Conservation (phyloP, 2,888 invertebrate genomes). For the Polyommatus iphigenia region DNA sequence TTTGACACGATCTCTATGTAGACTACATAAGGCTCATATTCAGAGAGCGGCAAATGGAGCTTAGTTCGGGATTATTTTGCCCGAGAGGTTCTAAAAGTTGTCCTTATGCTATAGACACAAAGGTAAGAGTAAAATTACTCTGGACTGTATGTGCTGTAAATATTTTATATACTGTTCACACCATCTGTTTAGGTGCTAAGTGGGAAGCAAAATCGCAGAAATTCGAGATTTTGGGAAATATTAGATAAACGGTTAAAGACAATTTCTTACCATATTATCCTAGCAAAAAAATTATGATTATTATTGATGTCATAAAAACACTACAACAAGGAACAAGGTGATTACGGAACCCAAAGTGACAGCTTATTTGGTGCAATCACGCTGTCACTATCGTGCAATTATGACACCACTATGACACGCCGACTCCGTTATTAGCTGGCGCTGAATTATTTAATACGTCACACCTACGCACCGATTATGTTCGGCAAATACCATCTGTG, state of each 20-base stretch:
- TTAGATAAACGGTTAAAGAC: no score
- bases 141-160: not conserved
- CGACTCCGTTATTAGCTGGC: conserved; percentile 40
- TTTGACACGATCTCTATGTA: not conserved
- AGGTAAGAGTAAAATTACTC: not conserved
- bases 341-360: not conserved
- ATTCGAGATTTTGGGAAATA: not conserved
- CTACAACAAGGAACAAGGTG: no score
- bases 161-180: conserved; percentile 8
- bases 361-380: conserved; percentile 1
- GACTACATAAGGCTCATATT: not conserved
- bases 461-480: conserved; percentile 46
- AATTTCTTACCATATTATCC: no score
- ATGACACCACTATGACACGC: conserved; percentile 42
- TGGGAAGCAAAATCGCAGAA: not conserved
- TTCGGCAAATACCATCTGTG: conserved; percentile 37
- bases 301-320: no score
- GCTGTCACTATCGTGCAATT: conserved; percentile 23
- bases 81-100: not conserved
- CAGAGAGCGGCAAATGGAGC: not conserved
- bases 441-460: conserved; percentile 50
- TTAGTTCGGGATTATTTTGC: not conserved
- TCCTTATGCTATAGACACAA: not conserved
- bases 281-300: no score
- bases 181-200: not conserved